Base-by-base conservation (phyloP, 2,113 vertebrate species). In the Charina bottae region DNA sequence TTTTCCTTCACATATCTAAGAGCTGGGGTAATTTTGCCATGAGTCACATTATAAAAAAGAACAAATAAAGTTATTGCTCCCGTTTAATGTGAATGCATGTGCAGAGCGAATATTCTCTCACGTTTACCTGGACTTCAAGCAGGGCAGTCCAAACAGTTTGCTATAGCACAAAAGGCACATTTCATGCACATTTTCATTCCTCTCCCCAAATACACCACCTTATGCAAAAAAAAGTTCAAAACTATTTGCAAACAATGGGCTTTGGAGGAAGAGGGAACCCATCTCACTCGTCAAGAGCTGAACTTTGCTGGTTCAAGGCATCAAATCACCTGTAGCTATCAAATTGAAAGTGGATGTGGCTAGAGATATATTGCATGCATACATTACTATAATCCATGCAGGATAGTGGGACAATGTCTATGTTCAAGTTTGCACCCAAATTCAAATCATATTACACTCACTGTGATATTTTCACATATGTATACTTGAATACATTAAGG, bases 11-110 rank as follows among this genome's bases (percentile, higher is more conserved):
- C 95, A 97, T 97, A 97, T 96, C 96, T 95, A 94, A 98, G 97
- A 97, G 95, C 96, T 97, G 92, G 95, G 96, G 95, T 96, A 98
- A 97, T 97, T 97, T 96, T 97, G 94, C 96, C 95, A 53, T 97
- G 97, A 97, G 96, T 98, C 97, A 97, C 94, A 94, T 97, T 97
- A 96, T 96, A 97, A 97, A 97, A 83, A 97, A 97, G 96, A 97
- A 98, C 96, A 97, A 97, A 95, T 8, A 91, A 97, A 97, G 94
- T 95, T 97, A 95, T 93, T 95, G 96, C 96, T 97, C 97, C 96
- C 96, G 96, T 95, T 97, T 96, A 96, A 93, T 93, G 94, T 33
- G 94, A 89, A 89, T 96, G 95, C 92, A 95, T 94, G 94, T 96
- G 93, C 95, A 95, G 95, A 97, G 95, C 94, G 96, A 94, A 96